Evolutionary conservation across 2,888 invertebrate species (phyloP).

Genomic region (Cantharis nigra): DNA sequence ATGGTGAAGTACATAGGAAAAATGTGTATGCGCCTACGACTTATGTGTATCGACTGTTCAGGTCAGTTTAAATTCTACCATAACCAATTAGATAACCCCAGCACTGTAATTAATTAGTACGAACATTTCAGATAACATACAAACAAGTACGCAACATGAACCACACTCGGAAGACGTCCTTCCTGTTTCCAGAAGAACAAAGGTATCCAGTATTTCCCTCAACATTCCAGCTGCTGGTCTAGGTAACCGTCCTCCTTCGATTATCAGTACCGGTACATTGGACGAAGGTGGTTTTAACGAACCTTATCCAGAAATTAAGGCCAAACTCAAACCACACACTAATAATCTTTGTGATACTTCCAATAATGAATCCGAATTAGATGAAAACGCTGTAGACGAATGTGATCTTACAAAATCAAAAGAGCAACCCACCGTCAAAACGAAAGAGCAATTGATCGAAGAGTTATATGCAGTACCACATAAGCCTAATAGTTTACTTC

Average conservation of each 20-base stretch:
- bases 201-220: conserved; percentile 64
- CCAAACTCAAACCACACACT: conserved; percentile 52
- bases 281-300: conserved; percentile 77
- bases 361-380: background rate
- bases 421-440: background rate
- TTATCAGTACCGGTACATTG: conserved; percentile 63
- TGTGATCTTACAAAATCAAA: background rate
- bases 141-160: conserved; percentile 40
- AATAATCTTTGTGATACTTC: conserved; percentile 5
- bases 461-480: conserved; percentile 51
- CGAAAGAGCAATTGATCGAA: conserved; percentile 39
- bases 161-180: conserved; percentile 47
- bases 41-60: conserved; percentile 63
- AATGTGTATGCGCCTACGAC: conserved; percentile 59
- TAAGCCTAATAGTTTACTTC: conserved; percentile 19
- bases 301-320: conserved; percentile 72
- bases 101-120: background rate
- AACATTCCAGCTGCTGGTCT: conserved; percentile 68
- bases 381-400: background rate
- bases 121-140: conserved; percentile 38
- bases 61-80: conserved; percentile 50
- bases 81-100: background rate
- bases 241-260: conserved; percentile 67
- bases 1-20: conserved; percentile 47
- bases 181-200: conserved; percentile 58